Evolutionary conservation across 2,113 vertebrate species (phyloP).

Genomic region (Eudorcas thomsonii): DNA sequence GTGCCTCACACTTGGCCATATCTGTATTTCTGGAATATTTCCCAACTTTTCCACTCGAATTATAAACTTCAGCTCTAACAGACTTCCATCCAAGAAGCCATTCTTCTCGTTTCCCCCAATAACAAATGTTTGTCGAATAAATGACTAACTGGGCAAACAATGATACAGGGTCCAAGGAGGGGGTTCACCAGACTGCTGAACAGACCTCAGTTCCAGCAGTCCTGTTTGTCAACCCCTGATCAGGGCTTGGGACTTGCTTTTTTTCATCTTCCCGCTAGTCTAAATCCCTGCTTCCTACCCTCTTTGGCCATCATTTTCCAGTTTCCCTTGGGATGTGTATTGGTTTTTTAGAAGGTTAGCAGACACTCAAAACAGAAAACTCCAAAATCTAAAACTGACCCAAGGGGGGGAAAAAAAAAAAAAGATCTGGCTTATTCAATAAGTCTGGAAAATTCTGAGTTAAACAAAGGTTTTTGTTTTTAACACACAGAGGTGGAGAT

Average conservation of each 20-base stretch:
- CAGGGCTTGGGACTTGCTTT: background rate
- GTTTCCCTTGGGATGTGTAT: background rate
- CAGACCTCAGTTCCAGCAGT: background rate
- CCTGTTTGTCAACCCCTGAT: background rate
- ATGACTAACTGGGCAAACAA: background rate
- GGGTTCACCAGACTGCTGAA: background rate
- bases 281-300: background rate
- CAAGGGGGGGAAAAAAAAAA: background rate
- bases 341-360: background rate
- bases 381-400: background rate
- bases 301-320: background rate
- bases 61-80: background rate
- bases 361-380: constrained; percentile 18
- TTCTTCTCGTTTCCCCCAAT: background rate
- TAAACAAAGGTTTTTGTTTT: background rate
- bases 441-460: background rate
- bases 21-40: background rate
- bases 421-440: background rate
- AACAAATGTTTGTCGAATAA: background rate
- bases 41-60: background rate
- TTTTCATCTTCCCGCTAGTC: background rate
- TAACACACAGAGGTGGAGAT: background rate
- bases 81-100: background rate
- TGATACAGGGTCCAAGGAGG: background rate
- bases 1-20: background rate